A percentile compares a stretch with the other conserved stretches of the same genome.
Evolutionary conservation across 2,113 vertebrate species (phyloP).

Genomic region (Psettodes erumei): DNA sequence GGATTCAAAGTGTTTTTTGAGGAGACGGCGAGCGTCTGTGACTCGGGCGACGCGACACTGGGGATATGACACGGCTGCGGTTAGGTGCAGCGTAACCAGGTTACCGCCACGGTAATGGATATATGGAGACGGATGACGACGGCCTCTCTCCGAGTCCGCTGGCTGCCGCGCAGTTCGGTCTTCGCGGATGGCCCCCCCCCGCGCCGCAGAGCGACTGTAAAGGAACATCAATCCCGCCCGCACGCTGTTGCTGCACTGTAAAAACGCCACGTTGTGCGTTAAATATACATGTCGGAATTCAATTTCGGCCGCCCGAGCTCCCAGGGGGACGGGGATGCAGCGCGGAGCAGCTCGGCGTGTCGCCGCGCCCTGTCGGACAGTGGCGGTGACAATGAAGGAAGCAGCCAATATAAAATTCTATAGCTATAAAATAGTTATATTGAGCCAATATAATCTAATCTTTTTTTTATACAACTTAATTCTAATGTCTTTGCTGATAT

Average conservation of each 20-base stretch:
- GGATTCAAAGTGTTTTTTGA: constrained; percentile 13
- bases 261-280: constrained; percentile 14
- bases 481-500: neutral
- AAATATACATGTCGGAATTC: constrained; percentile 33
- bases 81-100: constrained; percentile 56
- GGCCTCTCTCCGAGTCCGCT: constrained; percentile 53
- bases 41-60: constrained; percentile 35
- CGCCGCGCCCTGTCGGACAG: neutral
- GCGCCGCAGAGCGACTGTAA: constrained; percentile 33
- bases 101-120: constrained; percentile 63
- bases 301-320: neutral
- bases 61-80: constrained; percentile 54
- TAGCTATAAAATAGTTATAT: constrained; percentile 7
- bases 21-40: constrained; percentile 1
- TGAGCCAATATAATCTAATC: constrained; percentile 1
- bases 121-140: constrained; percentile 72
- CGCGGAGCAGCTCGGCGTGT: constrained; percentile 10
- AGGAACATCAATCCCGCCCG: constrained; percentile 47
- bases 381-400: constrained; percentile 14
- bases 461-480: neutral
- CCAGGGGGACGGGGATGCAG: constrained; percentile 2
- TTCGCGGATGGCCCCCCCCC: constrained; percentile 42
- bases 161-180: constrained; percentile 40
- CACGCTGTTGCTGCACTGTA: constrained; percentile 31
- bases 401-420: constrained; percentile 1